Evolutionary conservation across 2,888 invertebrate genomes (phyloP).

Genomic region (Melieria picta): DNA sequence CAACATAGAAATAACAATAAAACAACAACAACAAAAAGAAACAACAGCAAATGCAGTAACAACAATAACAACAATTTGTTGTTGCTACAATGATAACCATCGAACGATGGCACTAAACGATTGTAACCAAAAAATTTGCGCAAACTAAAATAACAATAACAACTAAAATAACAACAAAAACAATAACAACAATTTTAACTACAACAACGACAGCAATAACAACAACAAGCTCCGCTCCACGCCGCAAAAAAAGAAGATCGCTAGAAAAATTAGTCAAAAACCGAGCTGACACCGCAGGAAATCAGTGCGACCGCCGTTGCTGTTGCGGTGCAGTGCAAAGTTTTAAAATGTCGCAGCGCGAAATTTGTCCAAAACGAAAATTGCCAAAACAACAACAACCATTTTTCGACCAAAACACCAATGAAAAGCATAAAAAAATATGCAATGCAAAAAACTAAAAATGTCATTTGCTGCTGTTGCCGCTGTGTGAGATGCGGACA

Average conservation of each 20-base stretch:
- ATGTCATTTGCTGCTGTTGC: constrained; percentile 29
- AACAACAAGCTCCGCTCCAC: constrained; percentile 22
- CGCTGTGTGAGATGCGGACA: constrained; percentile 24
- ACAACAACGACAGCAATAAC: constrained; percentile 12
- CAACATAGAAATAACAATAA: constrained; percentile 38
- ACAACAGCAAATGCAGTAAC: background rate
- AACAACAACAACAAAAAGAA: constrained; percentile 24
- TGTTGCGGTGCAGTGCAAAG: constrained; percentile 26
- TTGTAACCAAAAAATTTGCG: constrained; percentile 30
- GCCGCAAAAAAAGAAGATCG: constrained; percentile 3
- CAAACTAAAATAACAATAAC: constrained; percentile 4
- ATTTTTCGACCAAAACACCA: background rate
- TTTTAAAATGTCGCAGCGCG: background rate
- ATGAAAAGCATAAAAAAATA: background rate
- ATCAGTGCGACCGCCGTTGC: constrained; percentile 43
- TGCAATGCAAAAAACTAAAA: constrained; percentile 20
- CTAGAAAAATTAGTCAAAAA: constrained; percentile 30
- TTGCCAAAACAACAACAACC: background rate
- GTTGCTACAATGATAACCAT: no score
- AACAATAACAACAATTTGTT: no score
- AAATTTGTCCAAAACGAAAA: background rate
- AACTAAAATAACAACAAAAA: constrained; percentile 15
- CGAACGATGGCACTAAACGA: constrained; percentile 37
- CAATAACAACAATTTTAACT: constrained; percentile 28
- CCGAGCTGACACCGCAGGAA: constrained; percentile 48